These are phyloP conservation scores for Cyanoderma ruficeps DNA, from an alignment of 2,113 vertebrate species.

Conservation along the genomic window DNA sequence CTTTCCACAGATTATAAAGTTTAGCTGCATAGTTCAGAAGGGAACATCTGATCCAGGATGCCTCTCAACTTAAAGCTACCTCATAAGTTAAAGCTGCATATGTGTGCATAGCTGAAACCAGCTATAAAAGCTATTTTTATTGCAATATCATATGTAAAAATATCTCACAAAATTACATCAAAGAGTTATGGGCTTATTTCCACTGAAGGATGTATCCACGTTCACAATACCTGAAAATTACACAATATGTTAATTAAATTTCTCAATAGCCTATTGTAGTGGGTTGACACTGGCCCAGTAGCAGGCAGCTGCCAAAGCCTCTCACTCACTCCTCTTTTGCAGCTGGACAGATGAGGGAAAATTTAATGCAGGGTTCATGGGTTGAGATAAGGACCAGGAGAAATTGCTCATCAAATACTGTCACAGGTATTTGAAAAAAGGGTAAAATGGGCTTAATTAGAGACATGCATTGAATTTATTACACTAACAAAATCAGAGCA, in stretches of 20 bases:
- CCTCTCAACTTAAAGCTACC: not conserved
- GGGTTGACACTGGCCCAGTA: not conserved
- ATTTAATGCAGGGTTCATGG: fast-evolving
- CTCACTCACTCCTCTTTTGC: not conserved
- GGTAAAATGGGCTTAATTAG: not conserved
- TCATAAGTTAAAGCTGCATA: not conserved
- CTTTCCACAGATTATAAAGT: not conserved
- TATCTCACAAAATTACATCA: not conserved
- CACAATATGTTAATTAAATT: not conserved
- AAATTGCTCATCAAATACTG: fast-evolving
- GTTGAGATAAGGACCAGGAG: not conserved
- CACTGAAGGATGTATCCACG: not conserved
- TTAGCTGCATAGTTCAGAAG: not conserved
- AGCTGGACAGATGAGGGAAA: not conserved
- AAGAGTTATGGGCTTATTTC: not conserved
- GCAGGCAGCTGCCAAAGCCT: not conserved
- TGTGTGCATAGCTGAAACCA: not conserved
- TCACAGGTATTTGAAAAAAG: too few species aligned
- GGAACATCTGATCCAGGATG: not conserved
- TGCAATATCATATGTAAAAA: not conserved
- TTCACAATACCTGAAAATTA: not conserved
- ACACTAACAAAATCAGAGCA: not conserved
- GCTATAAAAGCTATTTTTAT: not conserved
- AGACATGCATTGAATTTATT: not conserved
- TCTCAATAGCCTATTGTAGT: not conserved